These are phyloP conservation scores for Nomada hirtipes DNA, from an alignment of 2,888 invertebrate genomes.

Conservation along the genomic window DNA sequence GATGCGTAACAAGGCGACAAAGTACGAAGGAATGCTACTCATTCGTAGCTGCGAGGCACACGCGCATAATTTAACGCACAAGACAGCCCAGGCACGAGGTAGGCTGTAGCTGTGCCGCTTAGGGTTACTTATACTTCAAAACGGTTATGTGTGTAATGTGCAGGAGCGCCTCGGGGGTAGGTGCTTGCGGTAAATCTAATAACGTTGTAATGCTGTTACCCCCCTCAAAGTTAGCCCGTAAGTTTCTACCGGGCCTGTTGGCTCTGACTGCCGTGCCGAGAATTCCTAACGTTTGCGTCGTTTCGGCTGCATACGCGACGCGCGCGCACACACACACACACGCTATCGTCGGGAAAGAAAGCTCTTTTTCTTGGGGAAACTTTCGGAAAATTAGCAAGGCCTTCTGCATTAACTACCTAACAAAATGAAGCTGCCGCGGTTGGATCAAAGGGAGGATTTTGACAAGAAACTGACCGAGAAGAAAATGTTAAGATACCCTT, in stretches of 20 bases:
- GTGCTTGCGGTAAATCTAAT: conserved; percentile 84
- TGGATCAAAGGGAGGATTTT: no score
- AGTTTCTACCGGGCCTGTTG: conserved; percentile 79
- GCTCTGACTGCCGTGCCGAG: conserved; percentile 77
- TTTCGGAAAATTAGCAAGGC: background rate
- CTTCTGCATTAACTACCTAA: no score
- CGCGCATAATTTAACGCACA: conserved; percentile 72
- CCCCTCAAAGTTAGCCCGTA: conserved; percentile 80
- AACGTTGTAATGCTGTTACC: conserved; percentile 83
- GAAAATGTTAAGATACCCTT: background rate
- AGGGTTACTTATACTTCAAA: conserved; percentile 76
- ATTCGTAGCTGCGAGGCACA: conserved; percentile 52
- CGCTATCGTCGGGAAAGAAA: conserved; percentile 6
- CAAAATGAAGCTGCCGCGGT: no score
- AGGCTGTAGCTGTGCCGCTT: conserved; percentile 65
- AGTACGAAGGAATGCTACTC: conserved; percentile 32
- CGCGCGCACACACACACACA: conserved; percentile 6
- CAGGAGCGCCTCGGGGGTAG: conserved; percentile 78
- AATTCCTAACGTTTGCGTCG: conserved; percentile 77
- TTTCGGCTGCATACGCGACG: conserved; percentile 56
- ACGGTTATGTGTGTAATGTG: conserved; percentile 70
- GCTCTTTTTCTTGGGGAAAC: background rate
- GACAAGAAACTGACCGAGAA: background rate
- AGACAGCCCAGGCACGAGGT: conserved; percentile 58
- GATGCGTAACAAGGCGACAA: background rate